phyloP scores from a whole-genome alignment of 2,113 vertebrate species.

The Gavia stellata region DNA sequence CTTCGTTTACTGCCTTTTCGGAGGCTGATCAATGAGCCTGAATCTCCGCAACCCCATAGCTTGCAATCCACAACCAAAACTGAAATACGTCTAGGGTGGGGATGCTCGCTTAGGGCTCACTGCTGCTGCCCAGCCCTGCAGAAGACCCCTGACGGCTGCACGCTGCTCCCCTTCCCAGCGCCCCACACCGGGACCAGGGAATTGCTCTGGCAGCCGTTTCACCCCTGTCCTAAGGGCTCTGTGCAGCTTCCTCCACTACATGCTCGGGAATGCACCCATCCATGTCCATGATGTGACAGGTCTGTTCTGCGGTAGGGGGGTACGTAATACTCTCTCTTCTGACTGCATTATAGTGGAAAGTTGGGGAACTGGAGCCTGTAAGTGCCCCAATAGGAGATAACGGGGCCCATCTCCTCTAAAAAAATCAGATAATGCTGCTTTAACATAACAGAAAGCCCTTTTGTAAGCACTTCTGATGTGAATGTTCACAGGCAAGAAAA shows the following conservation, averaged over 20 bases:
- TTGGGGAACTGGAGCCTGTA: neutral
- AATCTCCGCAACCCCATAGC: neutral
- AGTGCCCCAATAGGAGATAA: neutral
- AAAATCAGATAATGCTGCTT: neutral
- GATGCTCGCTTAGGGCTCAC: no score
- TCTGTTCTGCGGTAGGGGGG: neutral
- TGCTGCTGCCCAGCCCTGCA: neutral
- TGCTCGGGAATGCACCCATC: neutral
- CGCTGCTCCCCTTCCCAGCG: neutral
- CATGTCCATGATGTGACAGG: neutral
- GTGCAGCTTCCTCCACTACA: neutral
- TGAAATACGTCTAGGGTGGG: neutral
- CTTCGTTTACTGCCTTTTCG: neutral
- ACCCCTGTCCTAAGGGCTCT: neutral
- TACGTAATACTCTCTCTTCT: neutral
- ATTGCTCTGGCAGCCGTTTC: neutral
- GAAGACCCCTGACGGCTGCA: neutral
- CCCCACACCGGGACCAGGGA: fast-evolving
- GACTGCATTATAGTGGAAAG: neutral
- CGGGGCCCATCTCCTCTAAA: neutral
- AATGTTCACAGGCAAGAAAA: neutral
- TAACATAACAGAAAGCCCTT: neutral
- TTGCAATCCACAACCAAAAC: neutral
- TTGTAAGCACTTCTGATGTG: neutral
- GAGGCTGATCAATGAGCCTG: neutral